Conservation (phyloP, 2,888 invertebrate genomes). For the Coenonympha arcania region DNA sequence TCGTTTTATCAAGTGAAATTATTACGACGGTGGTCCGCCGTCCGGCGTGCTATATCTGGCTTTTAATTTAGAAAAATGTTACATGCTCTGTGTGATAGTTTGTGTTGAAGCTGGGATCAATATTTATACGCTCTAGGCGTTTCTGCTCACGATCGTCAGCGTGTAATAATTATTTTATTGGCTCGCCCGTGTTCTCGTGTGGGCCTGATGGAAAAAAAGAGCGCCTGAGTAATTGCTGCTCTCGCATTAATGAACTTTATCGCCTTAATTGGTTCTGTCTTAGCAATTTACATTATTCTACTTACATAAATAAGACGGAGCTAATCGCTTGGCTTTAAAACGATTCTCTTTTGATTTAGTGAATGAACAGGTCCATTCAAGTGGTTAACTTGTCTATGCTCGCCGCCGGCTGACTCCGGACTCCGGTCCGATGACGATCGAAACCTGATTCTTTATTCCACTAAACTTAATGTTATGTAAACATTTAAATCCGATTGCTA, state of each 20-base stretch:
- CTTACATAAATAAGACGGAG: constrained; percentile 42
- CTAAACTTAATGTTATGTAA: constrained; percentile 49
- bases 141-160: constrained; percentile 37
- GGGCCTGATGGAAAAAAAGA: constrained; percentile 21
- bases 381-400: constrained; percentile 25
- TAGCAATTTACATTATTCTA: constrained; percentile 38
- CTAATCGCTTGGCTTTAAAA: constrained; percentile 35
- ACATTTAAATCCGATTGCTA: constrained; percentile 53
- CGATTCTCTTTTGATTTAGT: constrained; percentile 41
- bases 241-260: constrained; percentile 33
- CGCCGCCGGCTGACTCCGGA: constrained; percentile 44
- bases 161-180: constrained; percentile 30
- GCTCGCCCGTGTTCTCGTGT: constrained; percentile 17
- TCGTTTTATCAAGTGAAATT: constrained; percentile 68
- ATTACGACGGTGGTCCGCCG: constrained; percentile 66
- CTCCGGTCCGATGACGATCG: constrained; percentile 35
- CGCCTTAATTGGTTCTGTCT: constrained; percentile 44
- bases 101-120: constrained; percentile 44
- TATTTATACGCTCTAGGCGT: constrained; percentile 56
- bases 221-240: constrained; percentile 27
- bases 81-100: constrained; percentile 48
- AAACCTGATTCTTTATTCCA: constrained; percentile 36
- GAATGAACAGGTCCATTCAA: constrained; percentile 34
- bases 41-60: constrained; percentile 57
- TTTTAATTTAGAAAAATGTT: constrained; percentile 64